Evolutionary conservation across 2,888 invertebrate genomes (phyloP), one percentile per base, ranked within the genome.

Genomic region (Aethes cnicana): DNA sequence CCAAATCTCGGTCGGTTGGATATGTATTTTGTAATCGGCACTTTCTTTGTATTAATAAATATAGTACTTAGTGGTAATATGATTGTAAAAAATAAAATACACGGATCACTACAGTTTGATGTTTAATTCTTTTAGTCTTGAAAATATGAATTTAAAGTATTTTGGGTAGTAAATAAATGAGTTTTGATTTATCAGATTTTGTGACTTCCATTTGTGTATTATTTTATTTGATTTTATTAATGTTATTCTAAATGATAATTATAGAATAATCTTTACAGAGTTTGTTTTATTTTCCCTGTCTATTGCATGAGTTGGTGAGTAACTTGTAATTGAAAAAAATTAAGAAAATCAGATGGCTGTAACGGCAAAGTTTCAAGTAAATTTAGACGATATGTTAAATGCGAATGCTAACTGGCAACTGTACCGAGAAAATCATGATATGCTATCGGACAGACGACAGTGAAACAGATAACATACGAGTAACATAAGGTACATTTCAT

Each of bases 201-300:
- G 25, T 39, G 39, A 33, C 23, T 20, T 36, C 26, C 16, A 14
- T 36, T 47, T 36, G 25, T 41, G 30, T 48, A 43, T 30, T 44
- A 37, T 47, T 52, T 42, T 46, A 53, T 47, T 47, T 47, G 30
- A 53, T 53, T 49, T 49, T 49, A 53, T 49, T 43, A 23, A 54
- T 43, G 53, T 49, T 53, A 48, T 12, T 41, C 49, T 54, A 18
- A 50, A 50, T 44, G 44, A 44, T 50, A 50, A 50, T 50, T 50
- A 50, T 44, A 50, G 37, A 28, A 30, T 50, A 44, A 43, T 21
- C 30, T 50, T 32, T 21, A 23, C 23, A 12, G 4, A 9, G 18
- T 25, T n/a, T 25, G 23, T 44, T 43, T 50, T 30, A 30, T 35
- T 42, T 37, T 26, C 16, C 25, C 14, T 7, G 12, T 18, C 11